Percentiles rank a stretch among this genome's conserved stretches.
Conservation (phyloP, 1,140 invertebrate genomes). For the Penaeus chinensis region DNA sequence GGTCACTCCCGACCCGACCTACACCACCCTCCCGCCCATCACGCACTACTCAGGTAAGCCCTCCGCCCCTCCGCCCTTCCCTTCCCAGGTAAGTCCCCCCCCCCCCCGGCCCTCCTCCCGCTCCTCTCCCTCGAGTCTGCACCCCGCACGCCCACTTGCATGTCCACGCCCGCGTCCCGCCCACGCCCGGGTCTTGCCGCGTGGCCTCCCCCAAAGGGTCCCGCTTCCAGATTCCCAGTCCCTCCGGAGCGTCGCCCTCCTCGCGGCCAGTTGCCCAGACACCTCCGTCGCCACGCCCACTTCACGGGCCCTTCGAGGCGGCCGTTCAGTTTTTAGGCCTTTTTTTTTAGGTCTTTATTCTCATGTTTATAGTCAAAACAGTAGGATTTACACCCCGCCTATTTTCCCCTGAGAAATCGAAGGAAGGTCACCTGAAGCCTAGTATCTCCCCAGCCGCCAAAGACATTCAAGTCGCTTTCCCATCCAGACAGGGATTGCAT, state of each 20-base stretch:
- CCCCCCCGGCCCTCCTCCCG: background rate
- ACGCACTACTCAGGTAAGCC: slow-evolving; percentile 78
- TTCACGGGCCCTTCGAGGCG: too few species aligned
- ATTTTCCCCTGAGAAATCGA: too few species aligned
- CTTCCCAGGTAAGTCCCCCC: background rate
- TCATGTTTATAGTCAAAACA: too few species aligned
- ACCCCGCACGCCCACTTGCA: slow-evolving; percentile 26
- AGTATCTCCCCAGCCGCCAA: too few species aligned
- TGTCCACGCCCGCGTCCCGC: background rate
- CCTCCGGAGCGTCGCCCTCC: too few species aligned
- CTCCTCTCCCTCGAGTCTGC: background rate
- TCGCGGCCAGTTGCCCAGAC: too few species aligned
- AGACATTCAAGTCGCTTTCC: background rate
- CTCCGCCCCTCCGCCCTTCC: background rate
- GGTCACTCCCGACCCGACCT: slow-evolving; percentile 68
- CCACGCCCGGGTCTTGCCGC: slow-evolving; percentile 7
- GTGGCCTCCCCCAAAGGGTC: background rate
- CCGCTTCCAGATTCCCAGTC: background rate
- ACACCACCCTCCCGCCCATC: slow-evolving; percentile 79
- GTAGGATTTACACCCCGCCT: too few species aligned
- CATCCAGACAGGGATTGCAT: background rate
- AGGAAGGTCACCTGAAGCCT: too few species aligned
- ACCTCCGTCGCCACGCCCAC: too few species aligned
- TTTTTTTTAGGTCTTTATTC: too few species aligned
- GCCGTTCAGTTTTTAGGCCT: too few species aligned